Evolutionary conservation across 2,797 vertebrate species (phyloP), one percentile per base, ranked within the genome.

Genomic region (Chelidonichthys spinosus): DNA sequence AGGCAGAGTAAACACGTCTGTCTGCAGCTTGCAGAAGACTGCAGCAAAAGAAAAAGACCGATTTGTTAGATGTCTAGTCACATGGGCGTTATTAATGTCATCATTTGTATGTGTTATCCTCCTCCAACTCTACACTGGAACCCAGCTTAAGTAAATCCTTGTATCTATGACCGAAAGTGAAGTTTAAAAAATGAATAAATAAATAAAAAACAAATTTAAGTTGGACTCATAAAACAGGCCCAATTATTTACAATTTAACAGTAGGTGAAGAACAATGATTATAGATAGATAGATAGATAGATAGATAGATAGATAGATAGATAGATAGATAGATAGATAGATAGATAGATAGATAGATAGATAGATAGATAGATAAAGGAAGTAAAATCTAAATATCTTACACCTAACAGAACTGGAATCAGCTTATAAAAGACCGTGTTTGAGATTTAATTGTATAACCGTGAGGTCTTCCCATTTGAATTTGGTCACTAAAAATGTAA

Each of bases 1-100:
- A 50, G 15, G 25, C 17, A 59, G n/a, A 8, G 13, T 32, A 44
- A 10, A 44, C 54, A 15, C 2, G 15, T 68, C 50, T 37, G 0
- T 36, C 35, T 5, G n/a, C 42, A 37, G 47, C 40, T 18, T 55
- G 55, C 33, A 43, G 25, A 61, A 7, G 39, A 67, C 1, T 5
- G 6, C 7, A 49, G 44, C 8, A 37, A 8, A 42, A 15, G 5
- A 54, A 46, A 25, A 32, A 49, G 7, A 39, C 15, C 11, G 53
- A 40, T 14, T 25, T 9, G 18, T 11, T 67, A 13, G 17, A 36
- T 35, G 7, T 65, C 32, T 25, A 2, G 25, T 43, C 74, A 60
- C 69, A 18, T 18, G 43, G 53, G 65, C 47, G 17, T 81, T 78
- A 69, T 39, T 64, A 72, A 82, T 71, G 18, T 37, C 37, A 39